Percentiles rank a stretch among this genome's conserved stretches.
Conservation (phyloP, 2,888 invertebrate genomes). For the Atethmia centrago region DNA sequence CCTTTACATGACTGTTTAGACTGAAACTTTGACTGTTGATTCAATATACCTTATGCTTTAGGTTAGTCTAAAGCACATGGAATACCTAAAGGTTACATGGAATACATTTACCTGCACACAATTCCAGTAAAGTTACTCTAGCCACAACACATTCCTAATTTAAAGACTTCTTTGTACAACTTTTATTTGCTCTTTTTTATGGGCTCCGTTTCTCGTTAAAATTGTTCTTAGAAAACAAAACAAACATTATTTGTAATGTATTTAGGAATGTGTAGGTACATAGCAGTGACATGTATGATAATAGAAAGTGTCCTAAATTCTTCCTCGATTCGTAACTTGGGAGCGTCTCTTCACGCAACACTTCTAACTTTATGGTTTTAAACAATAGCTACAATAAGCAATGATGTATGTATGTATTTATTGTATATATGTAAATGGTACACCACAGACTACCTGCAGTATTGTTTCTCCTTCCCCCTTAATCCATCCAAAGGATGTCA, state of each 20-base stretch:
- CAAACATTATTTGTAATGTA: constrained; percentile 33
- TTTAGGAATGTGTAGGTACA: constrained; percentile 38
- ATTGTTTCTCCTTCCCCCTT: too few relatives aligned
- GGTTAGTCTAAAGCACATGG: background rate
- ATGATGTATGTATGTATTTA: too few relatives aligned
- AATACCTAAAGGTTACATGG: background rate
- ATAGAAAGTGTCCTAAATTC: constrained; percentile 55
- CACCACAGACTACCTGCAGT: too few relatives aligned
- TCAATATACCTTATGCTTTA: background rate
- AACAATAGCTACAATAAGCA: background rate
- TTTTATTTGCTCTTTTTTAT: constrained; percentile 49
- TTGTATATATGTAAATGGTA: too few relatives aligned
- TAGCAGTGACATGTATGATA: constrained; percentile 27
- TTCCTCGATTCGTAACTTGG: constrained; percentile 41
- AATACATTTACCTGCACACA: background rate
- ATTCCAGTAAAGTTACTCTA: background rate
- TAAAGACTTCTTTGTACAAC: constrained; percentile 2
- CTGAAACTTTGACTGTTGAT: background rate
- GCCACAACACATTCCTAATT: background rate
- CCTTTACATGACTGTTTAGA: background rate
- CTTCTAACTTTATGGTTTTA: constrained; percentile 10
- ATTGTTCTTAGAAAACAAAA: constrained; percentile 48
- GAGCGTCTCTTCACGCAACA: constrained; percentile 14
- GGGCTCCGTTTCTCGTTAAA: constrained; percentile 28
- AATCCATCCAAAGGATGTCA: too few relatives aligned